phyloP scores from a whole-genome alignment of 1,140 invertebrate genomes.

The Drosophila leontia region DNA sequence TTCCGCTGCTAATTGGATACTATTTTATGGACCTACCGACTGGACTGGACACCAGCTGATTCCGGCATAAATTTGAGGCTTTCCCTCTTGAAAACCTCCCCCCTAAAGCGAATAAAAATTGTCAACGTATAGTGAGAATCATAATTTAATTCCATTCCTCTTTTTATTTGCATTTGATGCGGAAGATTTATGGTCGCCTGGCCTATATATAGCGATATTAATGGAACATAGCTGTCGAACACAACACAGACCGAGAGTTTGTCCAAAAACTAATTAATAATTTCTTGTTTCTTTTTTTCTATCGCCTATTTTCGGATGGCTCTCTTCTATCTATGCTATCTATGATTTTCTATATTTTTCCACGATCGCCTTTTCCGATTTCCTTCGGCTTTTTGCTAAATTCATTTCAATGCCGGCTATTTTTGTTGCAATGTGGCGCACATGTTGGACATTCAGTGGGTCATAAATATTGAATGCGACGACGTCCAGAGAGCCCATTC shows the following conservation, averaged over 20 bases:
- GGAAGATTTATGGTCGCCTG: slow-evolving; percentile 35
- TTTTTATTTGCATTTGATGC: slow-evolving; percentile 40
- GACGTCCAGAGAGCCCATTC: slow-evolving; percentile 11
- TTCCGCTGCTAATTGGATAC: slow-evolving; percentile 62
- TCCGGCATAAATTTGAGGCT: slow-evolving; percentile 17
- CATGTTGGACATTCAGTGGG: slow-evolving; percentile 51
- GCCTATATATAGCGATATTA: slow-evolving; percentile 43
- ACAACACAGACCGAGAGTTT: slow-evolving; percentile 47
- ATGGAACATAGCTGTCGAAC: slow-evolving; percentile 54
- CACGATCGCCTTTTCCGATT: slow-evolving; percentile 24
- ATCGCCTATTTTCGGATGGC: slow-evolving; percentile 63
- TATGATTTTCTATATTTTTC: slow-evolving; percentile 21
- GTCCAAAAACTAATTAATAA: slow-evolving; percentile 80
- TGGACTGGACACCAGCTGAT: slow-evolving; percentile 31
- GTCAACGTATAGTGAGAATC: slow-evolving; percentile 24
- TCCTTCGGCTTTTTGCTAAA: slow-evolving; percentile 46
- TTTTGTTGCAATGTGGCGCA: slow-evolving; percentile 52
- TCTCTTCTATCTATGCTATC: slow-evolving; percentile 6
- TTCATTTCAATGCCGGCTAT: slow-evolving; percentile 76
- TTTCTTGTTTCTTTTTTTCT: slow-evolving; percentile 19
- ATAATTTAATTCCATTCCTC: slow-evolving; percentile 31
- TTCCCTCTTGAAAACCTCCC: neutral
- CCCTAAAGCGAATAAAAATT: slow-evolving; percentile 43
- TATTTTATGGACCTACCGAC: slow-evolving; percentile 24
- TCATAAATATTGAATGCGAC: slow-evolving; percentile 51